Evolutionary conservation across 2,888 invertebrate species (phyloP).

Genomic region (Xylota sylvarum): DNA sequence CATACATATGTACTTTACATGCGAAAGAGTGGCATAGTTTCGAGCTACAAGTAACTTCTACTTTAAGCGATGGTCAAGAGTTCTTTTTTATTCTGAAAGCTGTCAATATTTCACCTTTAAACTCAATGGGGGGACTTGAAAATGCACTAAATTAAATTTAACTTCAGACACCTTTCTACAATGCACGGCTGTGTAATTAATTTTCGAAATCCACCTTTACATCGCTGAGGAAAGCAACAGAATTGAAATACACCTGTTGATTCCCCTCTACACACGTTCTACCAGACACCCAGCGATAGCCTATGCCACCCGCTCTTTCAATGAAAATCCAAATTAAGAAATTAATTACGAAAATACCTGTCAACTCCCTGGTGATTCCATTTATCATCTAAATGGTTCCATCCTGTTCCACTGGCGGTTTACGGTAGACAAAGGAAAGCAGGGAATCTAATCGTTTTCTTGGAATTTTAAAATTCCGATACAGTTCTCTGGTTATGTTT

Average conservation of each 20-base stretch:
- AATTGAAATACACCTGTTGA: slow-evolving; percentile 15
- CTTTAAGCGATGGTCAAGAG: too few relatives aligned
- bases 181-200: neutral
- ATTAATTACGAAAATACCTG: slow-evolving; percentile 65
- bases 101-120: too few relatives aligned
- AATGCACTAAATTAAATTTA: neutral
- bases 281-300: neutral
- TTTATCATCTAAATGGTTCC: slow-evolving; percentile 52
- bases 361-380: slow-evolving; percentile 68
- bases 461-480: slow-evolving; percentile 23
- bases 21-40: too few relatives aligned
- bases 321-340: slow-evolving; percentile 47
- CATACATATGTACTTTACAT: too few relatives aligned
- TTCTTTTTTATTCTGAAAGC: too few relatives aligned
- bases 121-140: too few relatives aligned
- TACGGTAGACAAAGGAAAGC: slow-evolving; percentile 39
- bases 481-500: too few relatives aligned
- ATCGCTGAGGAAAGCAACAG: neutral
- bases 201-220: neutral
- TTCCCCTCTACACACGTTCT: neutral
- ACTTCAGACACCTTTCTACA: neutral
- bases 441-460: slow-evolving; percentile 19
- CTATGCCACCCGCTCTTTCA: neutral
- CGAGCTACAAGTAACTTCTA: too few relatives aligned
- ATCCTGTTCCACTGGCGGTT: neutral